Conservation (phyloP, 1,140 invertebrate genomes). For the Cyrtorhinus lividipennis region DNA sequence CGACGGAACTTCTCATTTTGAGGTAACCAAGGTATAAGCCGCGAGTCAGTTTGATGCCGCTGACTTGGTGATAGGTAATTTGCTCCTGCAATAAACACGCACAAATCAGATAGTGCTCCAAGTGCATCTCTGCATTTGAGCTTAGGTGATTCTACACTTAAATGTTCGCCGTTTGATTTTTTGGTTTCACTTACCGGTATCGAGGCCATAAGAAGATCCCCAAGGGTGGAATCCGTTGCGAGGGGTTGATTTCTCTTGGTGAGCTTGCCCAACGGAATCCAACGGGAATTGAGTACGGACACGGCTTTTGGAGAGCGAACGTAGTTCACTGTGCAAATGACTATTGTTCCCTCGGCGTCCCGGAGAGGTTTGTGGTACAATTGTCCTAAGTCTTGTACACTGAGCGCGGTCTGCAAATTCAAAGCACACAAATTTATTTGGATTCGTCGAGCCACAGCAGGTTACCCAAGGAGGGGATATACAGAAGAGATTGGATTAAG, state of each 20-base stretch:
- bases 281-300: constrained; percentile 73
- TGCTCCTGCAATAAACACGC: constrained; percentile 51
- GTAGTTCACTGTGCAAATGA: constrained; percentile 72
- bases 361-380: constrained; percentile 78
- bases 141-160: background rate
- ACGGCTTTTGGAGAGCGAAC: constrained; percentile 69
- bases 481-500: too few relatives aligned
- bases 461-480: too few relatives aligned
- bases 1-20: constrained; percentile 88
- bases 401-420: constrained; percentile 51
- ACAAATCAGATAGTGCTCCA: background rate
- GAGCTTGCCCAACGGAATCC: constrained; percentile 70
- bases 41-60: constrained; percentile 57
- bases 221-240: constrained; percentile 56
- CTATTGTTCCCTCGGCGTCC: constrained; percentile 77
- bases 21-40: constrained; percentile 90
- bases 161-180: background rate
- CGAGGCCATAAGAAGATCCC: constrained; percentile 66
- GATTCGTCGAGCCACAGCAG: too few relatives aligned
- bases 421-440: too few relatives aligned
- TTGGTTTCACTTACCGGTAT: constrained; percentile 40
- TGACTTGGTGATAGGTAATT: constrained; percentile 81
- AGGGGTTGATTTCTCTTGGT: constrained; percentile 36
- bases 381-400: constrained; percentile 81
- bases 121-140: background rate